Base-by-base conservation (phyloP, 1,140 invertebrate genomes). In the Caenorhabditis remanei region DNA sequence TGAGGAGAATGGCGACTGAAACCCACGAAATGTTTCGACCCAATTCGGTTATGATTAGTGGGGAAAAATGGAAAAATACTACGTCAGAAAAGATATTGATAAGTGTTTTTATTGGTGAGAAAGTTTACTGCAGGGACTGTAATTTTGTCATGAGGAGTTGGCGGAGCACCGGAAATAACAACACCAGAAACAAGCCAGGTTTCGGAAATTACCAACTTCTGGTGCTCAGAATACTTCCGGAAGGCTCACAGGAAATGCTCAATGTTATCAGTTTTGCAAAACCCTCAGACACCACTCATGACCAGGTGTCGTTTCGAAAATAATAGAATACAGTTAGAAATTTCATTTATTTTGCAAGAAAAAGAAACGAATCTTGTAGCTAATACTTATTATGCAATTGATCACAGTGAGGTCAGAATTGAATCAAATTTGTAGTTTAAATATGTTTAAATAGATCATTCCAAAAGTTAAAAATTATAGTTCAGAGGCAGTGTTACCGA, bases 391-490 rank as follows among this genome's bases (percentile, higher is more conserved):
- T 75, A 75, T 75, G 67, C 67, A 75, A 75, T 32, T 32, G 32
- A 32, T 75, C 67, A 75, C 67, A 75, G 43, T 40, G 67, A 75
- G 67, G 67, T 75, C 40, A 48, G 67, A 46, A 46, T 75, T 46
- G 41, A 75, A 75, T 75, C 67, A 75, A 75, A 9, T 75, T 75
- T 58, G 19, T 9, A n/a, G n/a, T 4, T 58, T 0, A 58, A 58
- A 21, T 14, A 58, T 58, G n/a, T 5, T 13, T 9, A 58, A 58
- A 65, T 65, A 65, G 61, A 65, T 41, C 61, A 40, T 5, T 65
- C 3, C 1, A 13, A 16, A 16, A 24, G 41, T 40, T 40, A 21
- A 58, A 21, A 58, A 21, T 21, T 21, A 16, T 58, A 58, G n/a
- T n/a, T 16, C 56, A 58, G 7, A 21, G 7, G 56, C 50, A 13